Evolutionary conservation across 2,888 invertebrate species (phyloP).

Genomic region (Agrilus cyanescens): DNA sequence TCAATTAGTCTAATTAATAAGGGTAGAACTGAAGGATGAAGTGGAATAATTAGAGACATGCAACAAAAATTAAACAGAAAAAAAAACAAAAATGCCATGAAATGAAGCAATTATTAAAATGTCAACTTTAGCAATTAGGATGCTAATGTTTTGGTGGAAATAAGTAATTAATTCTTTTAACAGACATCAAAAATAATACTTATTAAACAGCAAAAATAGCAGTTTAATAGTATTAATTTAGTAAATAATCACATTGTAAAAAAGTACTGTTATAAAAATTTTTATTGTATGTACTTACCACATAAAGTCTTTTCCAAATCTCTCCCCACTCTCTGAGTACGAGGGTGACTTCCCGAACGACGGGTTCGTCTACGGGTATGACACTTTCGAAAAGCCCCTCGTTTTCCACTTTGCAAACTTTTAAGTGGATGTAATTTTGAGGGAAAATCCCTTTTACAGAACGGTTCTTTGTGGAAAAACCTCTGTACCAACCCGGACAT

Average conservation of each 20-base stretch:
- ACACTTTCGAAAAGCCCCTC: constrained; percentile 63
- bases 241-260: not conserved
- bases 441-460: constrained; percentile 65
- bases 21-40: no score
- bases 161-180: not conserved
- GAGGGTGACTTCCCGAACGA: constrained; percentile 83
- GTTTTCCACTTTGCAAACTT: constrained; percentile 68
- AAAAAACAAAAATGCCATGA: no score
- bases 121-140: no score
- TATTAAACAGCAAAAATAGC: not conserved
- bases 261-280: not conserved
- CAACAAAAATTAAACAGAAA: no score
- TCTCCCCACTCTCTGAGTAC: constrained; percentile 89
- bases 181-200: not conserved
- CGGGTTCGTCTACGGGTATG: constrained; percentile 70
- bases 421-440: constrained; percentile 65
- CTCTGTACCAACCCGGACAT: constrained; percentile 82
- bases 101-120: no score
- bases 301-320: constrained; percentile 84
- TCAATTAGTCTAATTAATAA: no score
- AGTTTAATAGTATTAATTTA: not conserved
- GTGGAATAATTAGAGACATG: no score
- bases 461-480: constrained; percentile 66
- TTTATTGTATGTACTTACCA: constrained; percentile 60
- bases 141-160: no score